A percentile compares a stretch with the other conserved stretches of the same genome.
Conservation (phyloP, 1,140 invertebrate species). For the Phthorimaea operculella region DNA sequence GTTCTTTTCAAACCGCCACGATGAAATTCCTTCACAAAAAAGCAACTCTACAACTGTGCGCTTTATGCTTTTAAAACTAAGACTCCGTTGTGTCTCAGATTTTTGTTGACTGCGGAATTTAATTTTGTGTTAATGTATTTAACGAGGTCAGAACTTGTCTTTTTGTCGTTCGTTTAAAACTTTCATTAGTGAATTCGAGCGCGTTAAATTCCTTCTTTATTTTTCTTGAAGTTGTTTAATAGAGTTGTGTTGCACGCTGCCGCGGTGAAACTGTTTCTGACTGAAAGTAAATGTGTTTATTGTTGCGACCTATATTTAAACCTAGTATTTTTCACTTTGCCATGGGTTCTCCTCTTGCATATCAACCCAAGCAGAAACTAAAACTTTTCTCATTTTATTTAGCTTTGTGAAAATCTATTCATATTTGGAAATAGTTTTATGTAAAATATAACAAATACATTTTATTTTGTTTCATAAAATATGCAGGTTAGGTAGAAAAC, state of each 20-base stretch:
- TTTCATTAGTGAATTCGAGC: conserved; percentile 61
- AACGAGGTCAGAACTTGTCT: conserved; percentile 52
- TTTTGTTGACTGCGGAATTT: too few species aligned
- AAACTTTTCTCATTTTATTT: too few species aligned
- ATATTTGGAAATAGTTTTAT: too few species aligned
- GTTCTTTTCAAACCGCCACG: conserved; percentile 25
- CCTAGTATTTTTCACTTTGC: too few species aligned
- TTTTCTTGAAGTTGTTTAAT: conserved; percentile 43
- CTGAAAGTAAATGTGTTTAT: neutral
- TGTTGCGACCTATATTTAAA: too few species aligned
- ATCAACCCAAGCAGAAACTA: too few species aligned
- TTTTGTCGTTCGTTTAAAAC: conserved; percentile 59
- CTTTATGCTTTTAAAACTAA: neutral
- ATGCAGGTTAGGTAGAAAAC: too few species aligned
- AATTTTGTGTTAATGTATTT: conserved; percentile 22
- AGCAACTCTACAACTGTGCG: neutral
- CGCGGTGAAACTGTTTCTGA: neutral
- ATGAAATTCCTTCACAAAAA: neutral
- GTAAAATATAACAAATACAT: too few species aligned
- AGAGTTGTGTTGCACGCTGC: conserved; percentile 19
- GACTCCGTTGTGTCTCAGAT: neutral
- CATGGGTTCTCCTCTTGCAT: too few species aligned
- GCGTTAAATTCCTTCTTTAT: conserved; percentile 40
- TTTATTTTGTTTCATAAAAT: too few species aligned
- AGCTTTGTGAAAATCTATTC: too few species aligned